These are phyloP conservation scores for Aspidiotus destructor DNA, from an alignment of 2,888 invertebrate species.

Conservation along the genomic window DNA sequence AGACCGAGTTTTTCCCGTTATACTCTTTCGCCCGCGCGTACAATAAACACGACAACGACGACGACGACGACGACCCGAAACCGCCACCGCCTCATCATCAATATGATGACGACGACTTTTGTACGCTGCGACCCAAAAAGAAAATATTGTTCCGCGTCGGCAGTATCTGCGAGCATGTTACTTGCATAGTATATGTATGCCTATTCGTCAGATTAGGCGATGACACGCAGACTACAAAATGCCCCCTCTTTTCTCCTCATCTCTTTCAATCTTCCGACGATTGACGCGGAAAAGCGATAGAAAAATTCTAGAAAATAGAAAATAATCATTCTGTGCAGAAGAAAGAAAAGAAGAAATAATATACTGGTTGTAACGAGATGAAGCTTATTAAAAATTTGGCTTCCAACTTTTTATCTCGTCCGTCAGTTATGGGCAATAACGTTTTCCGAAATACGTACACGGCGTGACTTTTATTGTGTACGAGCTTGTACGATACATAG, in stretches of 20 bases:
- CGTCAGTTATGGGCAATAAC: too few relatives aligned
- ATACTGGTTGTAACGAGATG: too few relatives aligned
- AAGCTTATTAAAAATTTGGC: too few relatives aligned
- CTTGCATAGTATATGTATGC: conserved; percentile 3
- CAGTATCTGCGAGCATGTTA: conserved; percentile 20
- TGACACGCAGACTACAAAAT: conserved; percentile 6
- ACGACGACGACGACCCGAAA: conserved; percentile 14
- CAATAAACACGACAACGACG: not conserved
- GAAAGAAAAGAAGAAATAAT: not conserved
- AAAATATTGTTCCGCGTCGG: conserved; percentile 24
- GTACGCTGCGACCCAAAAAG: conserved; percentile 19
- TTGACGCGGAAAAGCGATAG: not conserved
- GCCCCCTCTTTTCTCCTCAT: too few relatives aligned
- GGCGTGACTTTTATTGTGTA: too few relatives aligned
- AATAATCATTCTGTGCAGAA: not conserved
- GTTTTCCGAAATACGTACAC: too few relatives aligned
- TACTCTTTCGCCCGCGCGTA: not conserved
- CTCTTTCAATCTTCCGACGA: not conserved
- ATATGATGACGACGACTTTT: not conserved
- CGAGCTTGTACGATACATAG: too few relatives aligned
- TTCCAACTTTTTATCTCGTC: too few relatives aligned
- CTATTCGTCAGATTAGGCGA: conserved; percentile 21
- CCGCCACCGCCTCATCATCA: conserved; percentile 8
- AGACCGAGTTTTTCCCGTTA: conserved; percentile 30
- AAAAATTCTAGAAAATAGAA: not conserved